These are phyloP conservation scores for Nezara viridula DNA, from an alignment of 2,888 invertebrate species.

Conservation along the genomic window DNA sequence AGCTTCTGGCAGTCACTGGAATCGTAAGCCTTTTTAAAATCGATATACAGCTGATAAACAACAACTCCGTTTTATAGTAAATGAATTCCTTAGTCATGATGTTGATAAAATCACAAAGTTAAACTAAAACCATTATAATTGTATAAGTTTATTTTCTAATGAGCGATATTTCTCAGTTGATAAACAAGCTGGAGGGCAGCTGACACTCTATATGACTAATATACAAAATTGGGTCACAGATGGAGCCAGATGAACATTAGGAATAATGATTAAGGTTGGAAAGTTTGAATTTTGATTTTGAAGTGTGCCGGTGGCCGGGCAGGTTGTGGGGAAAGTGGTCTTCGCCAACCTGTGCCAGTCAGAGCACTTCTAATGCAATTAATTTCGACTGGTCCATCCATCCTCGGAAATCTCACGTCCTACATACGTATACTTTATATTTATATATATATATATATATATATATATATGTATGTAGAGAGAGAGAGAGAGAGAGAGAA, in stretches of 20 bases:
- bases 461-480: too few species aligned
- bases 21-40: too few species aligned
- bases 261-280: neutral
- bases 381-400: neutral
- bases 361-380: neutral
- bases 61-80: too few species aligned
- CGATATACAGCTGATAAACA: too few species aligned
- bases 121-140: too few species aligned
- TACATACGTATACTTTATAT: too few species aligned
- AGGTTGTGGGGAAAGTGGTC: slow-evolving; percentile 10
- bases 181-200: neutral
- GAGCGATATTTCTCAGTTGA: neutral
- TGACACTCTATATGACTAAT: neutral
- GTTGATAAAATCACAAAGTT: too few species aligned
- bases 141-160: too few species aligned
- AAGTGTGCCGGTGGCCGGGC: neutral
- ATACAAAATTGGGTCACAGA: neutral
- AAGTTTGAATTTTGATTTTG: slow-evolving; percentile 23
- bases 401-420: neutral
- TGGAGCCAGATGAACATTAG: neutral
- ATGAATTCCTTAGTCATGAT: too few species aligned
- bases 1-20: too few species aligned
- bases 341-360: neutral
- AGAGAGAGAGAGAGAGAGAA: too few species aligned
- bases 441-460: too few species aligned